Evolutionary conservation across 2,888 invertebrate species (phyloP).

Genomic region (Philaethria dido): DNA sequence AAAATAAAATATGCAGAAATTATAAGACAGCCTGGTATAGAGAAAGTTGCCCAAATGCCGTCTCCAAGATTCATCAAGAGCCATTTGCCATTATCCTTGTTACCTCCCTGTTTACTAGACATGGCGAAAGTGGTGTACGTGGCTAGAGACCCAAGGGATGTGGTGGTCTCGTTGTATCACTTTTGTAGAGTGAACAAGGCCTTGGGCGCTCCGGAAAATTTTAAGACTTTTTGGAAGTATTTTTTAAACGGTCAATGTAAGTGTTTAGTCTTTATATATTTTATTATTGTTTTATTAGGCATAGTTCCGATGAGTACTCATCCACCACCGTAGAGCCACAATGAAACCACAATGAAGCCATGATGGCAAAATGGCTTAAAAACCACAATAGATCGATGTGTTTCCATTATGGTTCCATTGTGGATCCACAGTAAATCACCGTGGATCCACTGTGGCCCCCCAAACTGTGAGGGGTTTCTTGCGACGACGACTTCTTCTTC

Average conservation of each 20-base stretch:
- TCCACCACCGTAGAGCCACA: no score
- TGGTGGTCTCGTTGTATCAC: constrained; percentile 89
- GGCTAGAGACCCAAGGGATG: constrained; percentile 91
- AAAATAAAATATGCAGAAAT: constrained; percentile 23
- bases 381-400: no score
- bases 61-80: constrained; percentile 67
- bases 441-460: no score
- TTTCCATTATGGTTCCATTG: no score
- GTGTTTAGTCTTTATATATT: constrained; percentile 40
- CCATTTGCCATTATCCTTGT: constrained; percentile 87
- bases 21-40: constrained; percentile 49
- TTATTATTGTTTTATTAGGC: no score
- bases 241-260: constrained; percentile 85
- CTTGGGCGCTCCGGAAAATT: constrained; percentile 82
- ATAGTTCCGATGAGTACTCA: no score
- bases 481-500: no score
- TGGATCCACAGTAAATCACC: no score
- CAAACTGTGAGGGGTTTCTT: no score
- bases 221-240: constrained; percentile 85
- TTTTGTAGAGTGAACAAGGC: constrained; percentile 82
- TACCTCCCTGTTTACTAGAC: constrained; percentile 84
- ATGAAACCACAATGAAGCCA: no score
- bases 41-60: constrained; percentile 51
- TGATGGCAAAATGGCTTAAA: no score
- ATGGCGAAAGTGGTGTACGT: constrained; percentile 86